These are phyloP conservation scores for Lycophotia porphyrea DNA, from an alignment of 2,888 invertebrate genomes.

Conservation along the genomic window DNA sequence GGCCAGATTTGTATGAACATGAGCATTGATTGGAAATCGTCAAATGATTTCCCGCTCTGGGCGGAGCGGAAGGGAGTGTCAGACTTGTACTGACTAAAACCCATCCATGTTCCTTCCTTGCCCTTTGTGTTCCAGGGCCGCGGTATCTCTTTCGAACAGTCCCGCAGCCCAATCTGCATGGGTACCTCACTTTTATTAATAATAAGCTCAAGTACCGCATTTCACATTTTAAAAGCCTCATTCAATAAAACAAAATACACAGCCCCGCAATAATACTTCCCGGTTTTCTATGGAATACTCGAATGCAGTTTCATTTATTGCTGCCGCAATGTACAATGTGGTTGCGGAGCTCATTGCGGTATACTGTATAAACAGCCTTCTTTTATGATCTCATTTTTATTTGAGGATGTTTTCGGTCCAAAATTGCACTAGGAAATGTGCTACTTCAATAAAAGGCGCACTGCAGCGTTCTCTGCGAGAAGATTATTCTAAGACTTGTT, in stretches of 20 bases:
- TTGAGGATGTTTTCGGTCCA: constrained; percentile 2
- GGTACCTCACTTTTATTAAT: neutral
- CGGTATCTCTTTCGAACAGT: no score
- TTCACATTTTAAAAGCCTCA: neutral
- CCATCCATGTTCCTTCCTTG: no score
- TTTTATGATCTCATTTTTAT: constrained; percentile 36
- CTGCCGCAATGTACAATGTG: constrained; percentile 16
- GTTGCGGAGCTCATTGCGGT: constrained; percentile 25
- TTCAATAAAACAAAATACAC: constrained; percentile 6
- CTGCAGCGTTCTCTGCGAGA: constrained; percentile 16
- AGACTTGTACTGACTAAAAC: no score
- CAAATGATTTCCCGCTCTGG: no score
- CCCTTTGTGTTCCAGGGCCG: no score
- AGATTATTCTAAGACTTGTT: neutral
- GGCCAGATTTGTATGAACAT: neutral
- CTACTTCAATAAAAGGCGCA: constrained; percentile 4
- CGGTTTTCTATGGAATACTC: constrained; percentile 14
- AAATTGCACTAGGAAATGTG: constrained; percentile 30
- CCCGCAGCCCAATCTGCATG: no score
- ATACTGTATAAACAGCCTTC: constrained; percentile 10
- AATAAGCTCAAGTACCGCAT: neutral
- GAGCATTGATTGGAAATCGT: no score
- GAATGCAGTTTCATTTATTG: constrained; percentile 35
- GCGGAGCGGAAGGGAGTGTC: no score
- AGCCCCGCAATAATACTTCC: neutral